Base-by-base conservation (phyloP, 2,113 vertebrate species). In the Rynchops niger region DNA sequence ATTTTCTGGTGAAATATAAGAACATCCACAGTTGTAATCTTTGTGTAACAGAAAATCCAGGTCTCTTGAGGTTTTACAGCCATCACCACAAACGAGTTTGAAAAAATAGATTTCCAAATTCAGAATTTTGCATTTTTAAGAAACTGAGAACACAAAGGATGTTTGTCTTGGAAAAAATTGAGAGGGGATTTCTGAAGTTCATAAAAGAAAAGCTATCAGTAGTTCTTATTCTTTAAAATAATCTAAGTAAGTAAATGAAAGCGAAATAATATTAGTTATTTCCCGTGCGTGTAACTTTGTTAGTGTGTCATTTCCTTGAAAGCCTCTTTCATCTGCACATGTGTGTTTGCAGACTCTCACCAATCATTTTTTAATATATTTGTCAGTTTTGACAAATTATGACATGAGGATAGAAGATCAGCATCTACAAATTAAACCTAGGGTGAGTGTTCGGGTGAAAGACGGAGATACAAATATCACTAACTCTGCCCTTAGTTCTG, bases 1-100 rank as follows among this genome's bases (percentile, higher is more conserved):
- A 2, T 86, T n/a, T 82, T 72, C 73, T 80, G 77, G 77, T 81
- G 96, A 96, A 97, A 97, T 32, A 49, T 11, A 21, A 66, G 81
- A 89, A 43, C 50, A 36, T 90, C 62, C 86, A 3, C 76, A 79
- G 56, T 11, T 94, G 63, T 73, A 29, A 78, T 90, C 69, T 88
- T 53, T 53, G 52, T 79, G 66, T 63, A 27, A 49, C 65, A 90
- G 67, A 94, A 95, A 95, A 83, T 81, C 19, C 29, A 83, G 66
- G 59, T 86, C 56, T 74, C 47, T 15, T 9, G 38, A 67, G 66
- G 43, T 77, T 80, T 77, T 66, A 7, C 16, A 55, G 49, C 15
- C 17, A 5, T 81, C 34, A 40, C 43, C 63, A 70, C 4, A 23
- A 79, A 43, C 3, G 3, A 61, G 11, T 40, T 87, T 50, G 55